Conservation (phyloP, 2,888 invertebrate species). For the Aquatica leii region DNA sequence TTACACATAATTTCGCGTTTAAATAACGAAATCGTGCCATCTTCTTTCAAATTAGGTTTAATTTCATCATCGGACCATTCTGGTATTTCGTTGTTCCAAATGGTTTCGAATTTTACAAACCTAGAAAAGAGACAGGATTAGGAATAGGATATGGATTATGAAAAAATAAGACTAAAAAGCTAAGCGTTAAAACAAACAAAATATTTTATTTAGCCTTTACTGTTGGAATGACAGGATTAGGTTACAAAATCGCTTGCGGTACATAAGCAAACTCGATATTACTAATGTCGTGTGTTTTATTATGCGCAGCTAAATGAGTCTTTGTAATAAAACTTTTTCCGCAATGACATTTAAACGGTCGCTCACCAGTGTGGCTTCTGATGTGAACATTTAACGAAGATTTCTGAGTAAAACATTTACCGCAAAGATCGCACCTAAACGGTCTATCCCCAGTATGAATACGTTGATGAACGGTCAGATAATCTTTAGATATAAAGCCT, state of each 20-base stretch:
- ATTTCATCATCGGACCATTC: conserved; percentile 1
- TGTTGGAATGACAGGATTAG: too few relatives aligned
- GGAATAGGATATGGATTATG: background rate
- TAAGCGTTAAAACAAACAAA: background rate
- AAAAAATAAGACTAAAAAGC: background rate
- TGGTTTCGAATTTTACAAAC: conserved; percentile 14
- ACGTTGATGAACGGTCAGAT: conserved; percentile 51
- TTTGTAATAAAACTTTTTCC: conserved; percentile 49
- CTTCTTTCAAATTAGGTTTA: background rate
- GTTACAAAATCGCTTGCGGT: conserved; percentile 11
- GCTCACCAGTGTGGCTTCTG: conserved; percentile 58
- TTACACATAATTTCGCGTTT: conserved; percentile 22
- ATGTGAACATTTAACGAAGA: conserved; percentile 64
- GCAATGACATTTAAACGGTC: conserved; percentile 61
- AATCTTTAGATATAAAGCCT: conserved; percentile 41
- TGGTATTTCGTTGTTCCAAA: background rate
- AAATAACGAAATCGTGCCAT: background rate
- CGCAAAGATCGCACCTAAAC: conserved; percentile 58
- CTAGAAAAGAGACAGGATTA: conserved; percentile 27
- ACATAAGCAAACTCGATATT: conserved; percentile 27
- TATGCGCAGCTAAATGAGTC: conserved; percentile 47
- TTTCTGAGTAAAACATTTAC: conserved; percentile 66
- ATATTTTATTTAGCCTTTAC: too few relatives aligned
- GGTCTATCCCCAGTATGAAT: conserved; percentile 58
- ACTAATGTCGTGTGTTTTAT: conserved; percentile 39